These are phyloP conservation scores for Tanytarsus gracilentus DNA, from an alignment of 2,888 invertebrate species.

Conservation along the genomic window DNA sequence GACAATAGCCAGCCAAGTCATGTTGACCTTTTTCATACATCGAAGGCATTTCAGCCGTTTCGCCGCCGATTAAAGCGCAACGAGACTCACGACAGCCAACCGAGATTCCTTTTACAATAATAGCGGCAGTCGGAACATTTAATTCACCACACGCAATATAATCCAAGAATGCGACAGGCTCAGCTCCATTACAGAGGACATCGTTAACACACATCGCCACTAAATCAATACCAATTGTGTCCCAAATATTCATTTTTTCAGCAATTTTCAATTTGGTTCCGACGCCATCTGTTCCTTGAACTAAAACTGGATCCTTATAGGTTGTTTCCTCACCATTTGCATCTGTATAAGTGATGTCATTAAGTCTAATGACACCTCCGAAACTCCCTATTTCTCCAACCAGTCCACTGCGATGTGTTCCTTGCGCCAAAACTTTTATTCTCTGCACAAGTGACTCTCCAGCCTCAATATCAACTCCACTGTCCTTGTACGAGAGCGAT, in stretches of 20 bases:
- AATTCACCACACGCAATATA: slow-evolving; percentile 90
- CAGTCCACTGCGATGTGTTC: slow-evolving; percentile 69
- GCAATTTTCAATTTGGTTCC: slow-evolving; percentile 94
- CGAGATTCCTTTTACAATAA: slow-evolving; percentile 77
- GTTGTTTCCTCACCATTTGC: slow-evolving; percentile 37
- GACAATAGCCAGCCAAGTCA: slow-evolving; percentile 92
- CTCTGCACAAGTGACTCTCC: slow-evolving; percentile 77
- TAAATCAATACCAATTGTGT: slow-evolving; percentile 84
- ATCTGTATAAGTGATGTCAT: slow-evolving; percentile 48
- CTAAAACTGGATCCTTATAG: slow-evolving; percentile 73
- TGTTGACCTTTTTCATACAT: slow-evolving; percentile 83
- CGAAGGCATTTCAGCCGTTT: slow-evolving; percentile 96
- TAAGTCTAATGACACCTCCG: slow-evolving; percentile 85
- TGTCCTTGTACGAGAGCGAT: slow-evolving; percentile 69
- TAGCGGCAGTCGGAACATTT: slow-evolving; percentile 62
- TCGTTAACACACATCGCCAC: slow-evolving; percentile 99
- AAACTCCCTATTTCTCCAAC: slow-evolving; percentile 82
- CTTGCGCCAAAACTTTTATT: slow-evolving; percentile 72
- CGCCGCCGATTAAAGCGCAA: slow-evolving; percentile 85
- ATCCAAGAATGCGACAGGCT: slow-evolving; percentile 92
- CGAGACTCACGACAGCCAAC: slow-evolving; percentile 78
- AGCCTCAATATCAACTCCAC: slow-evolving; percentile 90
- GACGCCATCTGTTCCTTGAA: slow-evolving; percentile 93
- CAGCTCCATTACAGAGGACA: slow-evolving; percentile 88
- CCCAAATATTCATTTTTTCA: slow-evolving; percentile 64